A percentile compares a stretch with the other conserved stretches of the same genome.
phyloP scores from a whole-genome alignment of 2,113 vertebrate genomes.

The Desmodus rotundus region DNA sequence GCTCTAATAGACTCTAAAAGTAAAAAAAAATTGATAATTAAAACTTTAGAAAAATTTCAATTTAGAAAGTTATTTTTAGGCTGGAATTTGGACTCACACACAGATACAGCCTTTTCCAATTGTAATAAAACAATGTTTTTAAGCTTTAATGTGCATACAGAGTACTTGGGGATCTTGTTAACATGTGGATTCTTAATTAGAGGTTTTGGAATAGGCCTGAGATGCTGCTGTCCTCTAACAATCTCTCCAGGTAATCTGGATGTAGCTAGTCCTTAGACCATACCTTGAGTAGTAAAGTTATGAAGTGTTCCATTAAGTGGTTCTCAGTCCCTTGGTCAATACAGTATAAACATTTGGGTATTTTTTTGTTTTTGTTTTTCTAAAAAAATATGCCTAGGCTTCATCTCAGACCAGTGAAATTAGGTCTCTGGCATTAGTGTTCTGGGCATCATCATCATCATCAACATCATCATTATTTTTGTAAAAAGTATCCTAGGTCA shows the following conservation, averaged over 20 bases:
- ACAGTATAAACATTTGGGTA: not conserved
- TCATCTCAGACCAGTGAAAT: not conserved
- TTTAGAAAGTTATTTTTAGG: constrained; percentile 19
- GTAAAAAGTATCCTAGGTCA: not conserved
- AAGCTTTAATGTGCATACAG: not conserved
- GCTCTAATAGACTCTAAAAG: not conserved
- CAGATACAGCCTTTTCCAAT: not conserved
- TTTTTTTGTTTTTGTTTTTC: not conserved
- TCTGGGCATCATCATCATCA: not conserved
- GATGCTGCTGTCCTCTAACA: not conserved
- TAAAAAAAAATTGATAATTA: not conserved
- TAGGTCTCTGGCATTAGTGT: not conserved
- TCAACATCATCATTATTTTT: not conserved
- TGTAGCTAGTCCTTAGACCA: not conserved
- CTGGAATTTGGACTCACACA: not conserved
- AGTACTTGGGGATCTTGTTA: not conserved
- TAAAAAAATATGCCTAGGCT: not conserved
- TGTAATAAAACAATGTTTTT: not conserved
- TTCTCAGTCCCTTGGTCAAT: not conserved
- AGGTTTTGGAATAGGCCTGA: not conserved
- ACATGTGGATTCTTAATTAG: not conserved
- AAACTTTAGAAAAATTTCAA: not conserved
- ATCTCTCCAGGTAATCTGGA: not conserved
- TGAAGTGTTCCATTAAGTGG: not conserved
- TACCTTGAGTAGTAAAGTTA: not conserved